Percentiles rank a stretch among this genome's conserved stretches.
Evolutionary conservation across 2,888 invertebrate species (phyloP).

Genomic region (Melipona beecheii): DNA sequence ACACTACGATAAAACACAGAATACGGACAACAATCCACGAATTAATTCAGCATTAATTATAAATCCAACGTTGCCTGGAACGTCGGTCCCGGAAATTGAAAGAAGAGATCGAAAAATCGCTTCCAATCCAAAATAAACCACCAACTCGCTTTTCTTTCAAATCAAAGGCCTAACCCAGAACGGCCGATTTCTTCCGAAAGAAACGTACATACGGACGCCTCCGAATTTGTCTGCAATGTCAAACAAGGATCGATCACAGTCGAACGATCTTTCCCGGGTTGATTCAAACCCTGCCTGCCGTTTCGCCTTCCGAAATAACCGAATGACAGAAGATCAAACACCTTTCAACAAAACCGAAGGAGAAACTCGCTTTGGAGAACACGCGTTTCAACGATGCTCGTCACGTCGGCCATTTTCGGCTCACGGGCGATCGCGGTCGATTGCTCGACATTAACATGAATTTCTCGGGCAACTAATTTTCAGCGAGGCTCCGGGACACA

Average conservation of each 20-base stretch:
- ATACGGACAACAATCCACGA: too few species aligned
- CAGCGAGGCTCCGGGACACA: constrained; percentile 33
- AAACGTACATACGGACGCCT: neutral
- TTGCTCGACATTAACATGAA: constrained; percentile 74
- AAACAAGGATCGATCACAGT: constrained; percentile 9
- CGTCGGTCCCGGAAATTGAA: neutral
- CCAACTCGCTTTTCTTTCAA: neutral
- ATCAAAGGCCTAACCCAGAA: neutral
- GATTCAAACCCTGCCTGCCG: neutral
- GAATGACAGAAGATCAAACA: neutral
- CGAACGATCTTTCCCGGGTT: neutral
- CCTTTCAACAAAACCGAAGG: neutral
- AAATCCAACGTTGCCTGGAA: too few species aligned
- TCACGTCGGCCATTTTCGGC: constrained; percentile 60
- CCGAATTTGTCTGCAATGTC: neutral
- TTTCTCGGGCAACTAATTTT: constrained; percentile 75
- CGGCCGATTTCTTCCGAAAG: neutral
- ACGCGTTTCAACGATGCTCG: constrained; percentile 60
- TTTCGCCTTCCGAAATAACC: neutral
- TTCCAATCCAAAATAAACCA: neutral
- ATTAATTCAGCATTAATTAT: too few species aligned
- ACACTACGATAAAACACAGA: too few species aligned
- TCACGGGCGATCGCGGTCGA: constrained; percentile 60
- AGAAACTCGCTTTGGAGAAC: neutral
- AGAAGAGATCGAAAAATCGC: neutral